These are phyloP conservation scores for Falco punctatus DNA, from an alignment of 2,113 vertebrate species.

Conservation along the genomic window DNA sequence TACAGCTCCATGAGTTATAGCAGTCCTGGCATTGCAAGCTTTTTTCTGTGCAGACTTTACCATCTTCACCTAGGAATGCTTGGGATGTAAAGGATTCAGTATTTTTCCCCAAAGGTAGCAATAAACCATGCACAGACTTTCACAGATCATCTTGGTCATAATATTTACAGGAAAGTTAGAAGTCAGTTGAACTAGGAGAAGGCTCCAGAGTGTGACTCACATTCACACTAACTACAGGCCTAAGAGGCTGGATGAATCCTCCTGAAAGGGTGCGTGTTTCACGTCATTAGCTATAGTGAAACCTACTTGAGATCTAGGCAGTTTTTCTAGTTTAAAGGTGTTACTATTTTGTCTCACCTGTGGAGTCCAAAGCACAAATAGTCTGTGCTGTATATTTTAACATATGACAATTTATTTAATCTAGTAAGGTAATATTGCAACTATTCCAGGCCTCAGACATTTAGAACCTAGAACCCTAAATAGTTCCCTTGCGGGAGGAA, in stretches of 20 bases:
- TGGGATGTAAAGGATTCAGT: background rate
- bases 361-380: background rate
- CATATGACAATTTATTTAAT: background rate
- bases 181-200: background rate
- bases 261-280: background rate
- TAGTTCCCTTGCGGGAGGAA: background rate
- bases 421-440: background rate
- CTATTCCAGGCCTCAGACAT: background rate
- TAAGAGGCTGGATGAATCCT: background rate
- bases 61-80: background rate
- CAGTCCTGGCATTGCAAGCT: background rate
- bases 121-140: background rate
- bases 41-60: background rate
- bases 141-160: background rate
- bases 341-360: background rate
- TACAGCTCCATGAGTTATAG: rapidly evolving
- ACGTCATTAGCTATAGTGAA: background rate
- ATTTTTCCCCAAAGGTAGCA: background rate
- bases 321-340: background rate
- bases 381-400: background rate
- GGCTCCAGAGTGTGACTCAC: background rate
- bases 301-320: background rate
- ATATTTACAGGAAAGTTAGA: background rate
- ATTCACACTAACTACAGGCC: background rate
- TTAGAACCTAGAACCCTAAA: background rate